Conservation (phyloP, 2,797 vertebrate genomes). For the Takifugu ocellatus region DNA sequence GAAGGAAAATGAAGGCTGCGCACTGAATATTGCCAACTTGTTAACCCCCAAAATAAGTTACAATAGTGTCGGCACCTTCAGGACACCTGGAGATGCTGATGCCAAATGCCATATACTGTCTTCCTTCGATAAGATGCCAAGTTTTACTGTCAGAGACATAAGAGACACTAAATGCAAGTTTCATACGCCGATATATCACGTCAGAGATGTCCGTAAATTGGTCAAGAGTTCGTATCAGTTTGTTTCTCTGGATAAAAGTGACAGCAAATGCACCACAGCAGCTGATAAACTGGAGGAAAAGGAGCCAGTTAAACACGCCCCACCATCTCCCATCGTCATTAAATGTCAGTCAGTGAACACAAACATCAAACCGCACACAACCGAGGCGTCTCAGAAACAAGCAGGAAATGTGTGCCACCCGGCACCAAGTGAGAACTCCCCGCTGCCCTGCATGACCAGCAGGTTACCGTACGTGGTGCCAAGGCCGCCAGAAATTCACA, state of each 20-base stretch:
- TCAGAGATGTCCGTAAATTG: slow-evolving; percentile 92
- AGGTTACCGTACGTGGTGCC: slow-evolving; percentile 74
- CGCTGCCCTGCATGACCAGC: slow-evolving; percentile 72
- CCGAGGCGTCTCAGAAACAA: slow-evolving; percentile 30
- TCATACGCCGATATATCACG: slow-evolving; percentile 89
- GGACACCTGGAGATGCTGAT: slow-evolving; percentile 71
- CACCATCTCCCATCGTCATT: slow-evolving; percentile 86
- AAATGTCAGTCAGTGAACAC: slow-evolving; percentile 89
- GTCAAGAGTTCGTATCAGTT: slow-evolving; percentile 89
- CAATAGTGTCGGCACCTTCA: slow-evolving; percentile 63
- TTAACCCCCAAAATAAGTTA: slow-evolving; percentile 86
- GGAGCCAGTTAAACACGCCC: slow-evolving; percentile 57
- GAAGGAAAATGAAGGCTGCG: slow-evolving; percentile 78
- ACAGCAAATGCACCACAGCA: slow-evolving; percentile 45
- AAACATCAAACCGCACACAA: slow-evolving; percentile 45
- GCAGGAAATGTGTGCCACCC: slow-evolving; percentile 60
- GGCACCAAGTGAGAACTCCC: slow-evolving; percentile 73
- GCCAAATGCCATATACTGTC: slow-evolving; percentile 68
- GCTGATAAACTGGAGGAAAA: slow-evolving; percentile 65
- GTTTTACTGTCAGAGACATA: slow-evolving; percentile 89
- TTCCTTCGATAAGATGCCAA: slow-evolving; percentile 81
- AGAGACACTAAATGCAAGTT: slow-evolving; percentile 85
- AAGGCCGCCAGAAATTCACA: slow-evolving; percentile 69
- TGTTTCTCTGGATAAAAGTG: slow-evolving; percentile 78
- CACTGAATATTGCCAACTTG: slow-evolving; percentile 87